Evolutionary conservation across 2,888 invertebrate species (phyloP).

Genomic region (Rotaria magnacalcarata): DNA sequence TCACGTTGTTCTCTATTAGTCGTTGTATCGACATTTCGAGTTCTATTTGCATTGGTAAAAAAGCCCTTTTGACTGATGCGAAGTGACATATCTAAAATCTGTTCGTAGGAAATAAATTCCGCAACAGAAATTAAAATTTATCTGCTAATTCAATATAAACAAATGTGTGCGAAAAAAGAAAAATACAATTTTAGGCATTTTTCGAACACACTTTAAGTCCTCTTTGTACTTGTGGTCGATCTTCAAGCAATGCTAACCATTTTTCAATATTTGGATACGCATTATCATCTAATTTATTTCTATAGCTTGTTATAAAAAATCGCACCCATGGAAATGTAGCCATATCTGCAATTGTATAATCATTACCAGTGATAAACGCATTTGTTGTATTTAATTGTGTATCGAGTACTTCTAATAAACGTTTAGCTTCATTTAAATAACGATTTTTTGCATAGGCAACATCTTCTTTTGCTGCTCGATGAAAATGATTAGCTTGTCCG

Average conservation of each 20-base stretch:
- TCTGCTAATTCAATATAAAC: too few relatives aligned
- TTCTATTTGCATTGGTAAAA: neutral
- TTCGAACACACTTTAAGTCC: neutral
- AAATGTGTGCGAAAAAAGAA: too few relatives aligned
- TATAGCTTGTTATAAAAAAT: neutral
- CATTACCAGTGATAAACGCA: neutral
- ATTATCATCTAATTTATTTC: neutral
- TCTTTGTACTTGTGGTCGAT: conserved; percentile 14
- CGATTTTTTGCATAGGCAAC: neutral
- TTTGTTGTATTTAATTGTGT: neutral
- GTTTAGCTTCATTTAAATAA: conserved; percentile 33
- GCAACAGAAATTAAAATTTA: neutral
- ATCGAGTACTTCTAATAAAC: conserved; percentile 3
- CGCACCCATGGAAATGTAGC: neutral
- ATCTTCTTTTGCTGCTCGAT: neutral
- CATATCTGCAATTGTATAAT: conserved; percentile 15
- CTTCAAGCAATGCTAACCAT: neutral
- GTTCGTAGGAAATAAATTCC: neutral
- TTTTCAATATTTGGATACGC: conserved; percentile 3
- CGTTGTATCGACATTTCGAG: neutral
- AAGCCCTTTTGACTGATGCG: neutral
- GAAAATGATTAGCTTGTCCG: conserved; percentile 22
- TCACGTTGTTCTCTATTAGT: neutral
- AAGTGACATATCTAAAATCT: neutral
- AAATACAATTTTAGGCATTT: neutral